Conservation (phyloP, 2,113 vertebrate species). For the Podocnemis expansa region DNA sequence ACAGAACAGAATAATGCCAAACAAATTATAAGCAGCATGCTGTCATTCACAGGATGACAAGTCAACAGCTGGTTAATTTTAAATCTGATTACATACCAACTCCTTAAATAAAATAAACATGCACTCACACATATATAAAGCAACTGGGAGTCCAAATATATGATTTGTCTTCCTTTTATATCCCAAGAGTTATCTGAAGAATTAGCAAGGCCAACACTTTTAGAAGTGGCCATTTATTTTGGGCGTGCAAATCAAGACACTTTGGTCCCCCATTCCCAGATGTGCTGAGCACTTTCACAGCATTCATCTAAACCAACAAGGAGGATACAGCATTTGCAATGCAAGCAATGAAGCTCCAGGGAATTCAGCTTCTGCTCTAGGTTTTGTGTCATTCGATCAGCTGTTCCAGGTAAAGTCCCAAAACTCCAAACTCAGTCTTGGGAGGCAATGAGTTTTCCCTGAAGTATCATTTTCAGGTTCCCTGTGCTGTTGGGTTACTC, state of each 20-base stretch:
- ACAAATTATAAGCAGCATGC: conserved; percentile 73
- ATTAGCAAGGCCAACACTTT: not conserved
- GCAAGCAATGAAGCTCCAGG: fast-evolving
- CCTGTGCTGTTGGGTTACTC: not conserved
- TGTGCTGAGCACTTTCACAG: not conserved
- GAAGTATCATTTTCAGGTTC: not conserved
- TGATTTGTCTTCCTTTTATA: conserved; percentile 28
- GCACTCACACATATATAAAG: conserved; percentile 8
- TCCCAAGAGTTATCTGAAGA: not conserved
- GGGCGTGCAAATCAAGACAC: not conserved
- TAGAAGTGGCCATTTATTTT: not conserved
- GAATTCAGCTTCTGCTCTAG: fast-evolving
- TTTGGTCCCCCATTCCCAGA: not conserved
- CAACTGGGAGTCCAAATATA: conserved; percentile 58
- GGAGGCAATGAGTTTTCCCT: fast-evolving
- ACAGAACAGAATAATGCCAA: conserved; percentile 69
- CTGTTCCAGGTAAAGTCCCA: fast-evolving
- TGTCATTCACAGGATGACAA: conserved; percentile 76
- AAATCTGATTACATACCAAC: conserved; percentile 63
- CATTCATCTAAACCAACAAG: not conserved
- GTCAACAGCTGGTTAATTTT: conserved; percentile 70
- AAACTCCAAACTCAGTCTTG: not conserved
- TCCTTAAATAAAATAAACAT: conserved; percentile 62
- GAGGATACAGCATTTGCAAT: not conserved
- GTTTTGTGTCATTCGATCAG: not conserved